Evolutionary conservation across 2,797 vertebrate species (phyloP), one percentile per base, ranked within the genome.

Genomic region (Simalia tracyae): DNA sequence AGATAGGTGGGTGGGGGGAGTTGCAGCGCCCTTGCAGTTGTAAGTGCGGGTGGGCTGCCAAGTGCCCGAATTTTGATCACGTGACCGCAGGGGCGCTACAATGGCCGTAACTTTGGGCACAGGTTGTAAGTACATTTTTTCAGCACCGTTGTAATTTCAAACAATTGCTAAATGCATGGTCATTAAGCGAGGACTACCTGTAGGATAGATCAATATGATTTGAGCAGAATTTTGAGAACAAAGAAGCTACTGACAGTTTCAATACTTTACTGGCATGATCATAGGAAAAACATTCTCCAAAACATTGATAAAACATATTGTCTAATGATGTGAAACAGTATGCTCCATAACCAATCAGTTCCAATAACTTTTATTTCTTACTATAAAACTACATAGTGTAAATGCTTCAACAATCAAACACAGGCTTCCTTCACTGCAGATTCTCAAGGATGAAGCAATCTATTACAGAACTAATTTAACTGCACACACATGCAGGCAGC

Each of bases 381-480:
- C 9, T 66, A 56, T 46, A 46, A 46, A 31, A 57, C 66, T 28
- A 90, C 36, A 42, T 56, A 46, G n/a, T 56, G 11, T 24, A n/a
- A 56, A 88, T 6, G 64, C n/a, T 76, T 54, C 42, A 92, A 86
- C 85, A 87, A 84, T 87, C 46, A 64, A 81, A 81, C n/a, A 56
- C 22, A 15, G 66, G n/a, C 24, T 90, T 87, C 56, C 91, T 92
- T 92, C 31, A 24, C 64, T 86, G 46, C 46, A 89, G 54, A 89
- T 89, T 89, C n/a, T 14, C 57, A 76, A 60, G 24, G 46, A 81
- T 57, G n/a, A 81, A 14, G 31, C 84, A 92, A 85, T 66, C 54
- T 50, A 87, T 90, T 92, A 84, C 31, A 81, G 26, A 63, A 12
- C 46, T 63, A 63, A 92, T 63, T 90, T 92, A 92, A 76, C 12